Base-by-base conservation (phyloP, 2,797 vertebrate genomes). In the Thunnus albacares region DNA sequence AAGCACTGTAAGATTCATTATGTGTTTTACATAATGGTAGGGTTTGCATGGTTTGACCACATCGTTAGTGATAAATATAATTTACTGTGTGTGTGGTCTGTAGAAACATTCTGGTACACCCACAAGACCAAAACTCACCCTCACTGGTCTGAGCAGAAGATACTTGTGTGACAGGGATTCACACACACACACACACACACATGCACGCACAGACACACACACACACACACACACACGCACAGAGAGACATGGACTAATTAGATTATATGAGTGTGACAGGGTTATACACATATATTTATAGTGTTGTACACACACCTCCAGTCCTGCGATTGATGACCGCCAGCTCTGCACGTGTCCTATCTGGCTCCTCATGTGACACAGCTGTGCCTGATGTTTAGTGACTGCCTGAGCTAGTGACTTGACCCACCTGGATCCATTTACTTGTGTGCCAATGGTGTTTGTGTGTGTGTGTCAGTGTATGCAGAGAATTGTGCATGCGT, bases 381-480 rank as follows among this genome's bases (percentile, higher is more conserved):
- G 73, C 76, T 87, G 76, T 56, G 60, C 71, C 4, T 86, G 67
- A 87, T 85, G 80, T 89, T 80, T 75, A 72, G 73, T 82, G 86
- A 86, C 86, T 82, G 75, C 62, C 76, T 89, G 81, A 61, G 61
- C 86, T 82, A 75, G 71, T 89, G 85, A 90, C 83, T 83, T 88
- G 85, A 92, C 84, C 87, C 81, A 87, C 68, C 77, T 68, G 43
- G 22, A 22, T 71, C 72, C 71, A 85, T 71, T 30, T 72, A 81
- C 76, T 71, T 85, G 71, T 57, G 11, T 11, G 38, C 4, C 15
- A n/a, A 13, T 14, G 20, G 7, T 13, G 33, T 56, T 52, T 73
- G 26, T 71, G 49, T 90, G 74, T 76, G n/a, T 81, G 71, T 66
- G 38, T 80, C 53, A 51, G 22, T 75, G 59, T 9, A n/a, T 49